phyloP scores from a whole-genome alignment of 2,797 vertebrate genomes.

The Chelon labrosus region DNA sequence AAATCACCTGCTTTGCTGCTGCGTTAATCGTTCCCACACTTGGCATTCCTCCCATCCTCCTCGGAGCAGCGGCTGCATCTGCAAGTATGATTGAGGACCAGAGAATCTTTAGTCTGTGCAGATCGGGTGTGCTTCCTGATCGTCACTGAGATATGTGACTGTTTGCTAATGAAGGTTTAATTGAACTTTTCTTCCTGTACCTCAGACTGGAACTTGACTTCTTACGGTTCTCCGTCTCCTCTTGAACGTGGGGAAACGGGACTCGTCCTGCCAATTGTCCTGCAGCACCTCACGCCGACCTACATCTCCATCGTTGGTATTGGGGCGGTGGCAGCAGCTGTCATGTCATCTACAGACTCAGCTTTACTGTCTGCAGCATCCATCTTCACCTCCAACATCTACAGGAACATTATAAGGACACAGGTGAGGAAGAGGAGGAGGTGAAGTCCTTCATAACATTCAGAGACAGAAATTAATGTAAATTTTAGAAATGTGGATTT shows the following conservation, averaged over 20 bases:
- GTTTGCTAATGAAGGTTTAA: too few relatives aligned
- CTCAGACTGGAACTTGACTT: slow-evolving; percentile 74
- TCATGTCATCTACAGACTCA: slow-evolving; percentile 76
- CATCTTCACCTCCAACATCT: slow-evolving; percentile 72
- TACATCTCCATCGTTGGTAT: slow-evolving; percentile 64
- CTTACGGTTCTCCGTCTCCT: slow-evolving; percentile 56
- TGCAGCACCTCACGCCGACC: slow-evolving; percentile 61
- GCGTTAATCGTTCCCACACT: slow-evolving; percentile 73
- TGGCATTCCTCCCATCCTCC: slow-evolving; percentile 75
- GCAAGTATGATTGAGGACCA: slow-evolving; percentile 57
- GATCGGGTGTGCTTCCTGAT: too few relatives aligned
- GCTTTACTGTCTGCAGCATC: slow-evolving; percentile 72
- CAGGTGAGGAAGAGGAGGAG: slow-evolving; percentile 21
- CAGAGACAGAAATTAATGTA: too few relatives aligned
- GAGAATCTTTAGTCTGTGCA: background rate
- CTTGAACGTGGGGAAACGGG: slow-evolving; percentile 54
- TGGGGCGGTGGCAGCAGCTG: slow-evolving; percentile 70
- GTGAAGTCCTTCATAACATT: too few relatives aligned
- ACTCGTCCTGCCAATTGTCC: slow-evolving; percentile 63
- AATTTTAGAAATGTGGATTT: too few relatives aligned
- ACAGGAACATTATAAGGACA: slow-evolving; percentile 69
- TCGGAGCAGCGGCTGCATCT: slow-evolving; percentile 75
- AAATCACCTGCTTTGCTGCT: slow-evolving; percentile 73
- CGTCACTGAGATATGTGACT: too few relatives aligned
- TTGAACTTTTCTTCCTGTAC: background rate